Base-by-base conservation (phyloP, 2,113 vertebrate species). In the Paramormyrops kingsleyae region DNA sequence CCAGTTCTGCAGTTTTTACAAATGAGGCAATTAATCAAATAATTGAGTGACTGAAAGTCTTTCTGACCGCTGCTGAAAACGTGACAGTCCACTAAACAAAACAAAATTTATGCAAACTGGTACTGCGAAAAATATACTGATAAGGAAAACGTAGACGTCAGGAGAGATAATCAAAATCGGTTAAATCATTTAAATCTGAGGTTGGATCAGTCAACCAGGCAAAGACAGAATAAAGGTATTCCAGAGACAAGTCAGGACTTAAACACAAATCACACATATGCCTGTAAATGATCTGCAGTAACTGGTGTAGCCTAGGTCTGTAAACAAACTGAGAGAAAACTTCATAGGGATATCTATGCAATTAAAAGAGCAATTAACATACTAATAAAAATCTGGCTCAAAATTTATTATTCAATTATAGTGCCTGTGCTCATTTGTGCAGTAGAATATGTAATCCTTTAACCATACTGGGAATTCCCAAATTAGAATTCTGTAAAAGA, bases 401-500 rank as follows among this genome's bases (percentile, higher is more conserved):
- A 80, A 80, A 80, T 80, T 39, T 42, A 80, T 42, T 31, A 80
- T 80, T 80, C 74, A 80, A 42, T 80, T 80, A 39, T 80, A 80
- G 15, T 80, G 27, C 15, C 74, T 39, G 35, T 39, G 35, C 74
- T 80, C 31, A 80, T 80, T 80, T 80, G 12, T 80, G 74, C 10
- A 70, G 62, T 70, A 31, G 62, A 80, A 80, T 39, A 42, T 39
- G 74, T 80, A 80, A 80, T 80, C 35, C 74, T 80, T 80, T 80
- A 42, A 42, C 74, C 74, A 80, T 42, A 80, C 31, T 80, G 74
- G 74, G 13, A 80, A 80, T 80, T 80, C 74, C 17, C 35, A 80
- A 80, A 80, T 80, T 80, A 80, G 74, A 42, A 80, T 80, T 80
- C 35, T 42, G 74, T 80, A 80, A 80, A 80, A 42, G 74, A 80